Evolutionary conservation across 1,140 invertebrate species (phyloP).

Genomic region (Ceratina calcarata): DNA sequence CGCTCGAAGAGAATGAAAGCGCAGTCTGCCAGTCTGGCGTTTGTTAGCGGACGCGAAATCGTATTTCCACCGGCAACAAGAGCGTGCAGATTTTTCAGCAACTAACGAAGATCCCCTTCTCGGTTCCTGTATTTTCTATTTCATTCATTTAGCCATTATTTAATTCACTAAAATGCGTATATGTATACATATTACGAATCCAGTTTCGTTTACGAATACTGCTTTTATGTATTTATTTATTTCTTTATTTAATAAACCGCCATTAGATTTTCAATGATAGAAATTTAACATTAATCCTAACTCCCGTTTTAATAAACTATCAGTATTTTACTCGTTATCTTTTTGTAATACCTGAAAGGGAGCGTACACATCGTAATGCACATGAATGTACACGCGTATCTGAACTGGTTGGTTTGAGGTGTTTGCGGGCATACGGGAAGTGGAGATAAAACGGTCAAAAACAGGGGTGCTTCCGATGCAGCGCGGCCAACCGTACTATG

Average conservation of each 20-base stretch:
- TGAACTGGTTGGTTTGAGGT: neutral
- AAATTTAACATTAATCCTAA: neutral
- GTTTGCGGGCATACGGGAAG: constrained; percentile 30
- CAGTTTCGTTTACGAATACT: too few relatives aligned
- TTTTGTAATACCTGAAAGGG: constrained; percentile 13
- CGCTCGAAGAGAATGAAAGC: neutral
- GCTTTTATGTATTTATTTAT: too few relatives aligned
- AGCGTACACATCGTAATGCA: constrained; percentile 17
- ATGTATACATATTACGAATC: too few relatives aligned
- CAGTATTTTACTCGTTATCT: neutral
- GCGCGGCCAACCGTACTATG: neutral
- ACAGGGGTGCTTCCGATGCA: neutral
- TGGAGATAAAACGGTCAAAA: constrained; percentile 30
- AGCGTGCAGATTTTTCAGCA: neutral
- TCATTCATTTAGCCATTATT: neutral
- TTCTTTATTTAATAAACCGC: too few relatives aligned
- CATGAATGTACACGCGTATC: too few relatives aligned
- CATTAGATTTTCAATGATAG: too few relatives aligned
- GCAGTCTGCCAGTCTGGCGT: too few relatives aligned
- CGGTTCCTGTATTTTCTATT: neutral
- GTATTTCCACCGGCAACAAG: neutral
- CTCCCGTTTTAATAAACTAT: neutral
- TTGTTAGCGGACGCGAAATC: neutral
- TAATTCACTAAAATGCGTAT: too few relatives aligned
- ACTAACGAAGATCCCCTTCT: neutral